A percentile compares a stretch with the other conserved stretches of the same genome.
phyloP scores from a whole-genome alignment of 2,113 vertebrate genomes.

The Vulpes vulpes region DNA sequence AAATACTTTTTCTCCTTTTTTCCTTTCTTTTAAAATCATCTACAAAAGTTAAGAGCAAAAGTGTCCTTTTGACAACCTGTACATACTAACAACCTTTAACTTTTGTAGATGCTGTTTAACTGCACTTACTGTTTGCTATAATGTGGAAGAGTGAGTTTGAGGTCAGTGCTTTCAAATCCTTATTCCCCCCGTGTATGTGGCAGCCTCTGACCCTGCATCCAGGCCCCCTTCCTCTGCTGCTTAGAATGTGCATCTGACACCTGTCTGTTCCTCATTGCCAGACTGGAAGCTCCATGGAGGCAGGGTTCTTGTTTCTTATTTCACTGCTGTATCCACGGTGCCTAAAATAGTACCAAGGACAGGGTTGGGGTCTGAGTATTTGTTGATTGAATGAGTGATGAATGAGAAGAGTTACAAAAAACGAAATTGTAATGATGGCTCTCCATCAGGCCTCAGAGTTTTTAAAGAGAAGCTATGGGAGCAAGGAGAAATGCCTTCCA shows the following conservation, averaged over 20 bases:
- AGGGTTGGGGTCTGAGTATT: neutral
- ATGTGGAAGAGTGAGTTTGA: neutral
- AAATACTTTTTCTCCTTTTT: neutral
- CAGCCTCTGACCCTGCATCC: neutral
- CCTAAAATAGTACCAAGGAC: neutral
- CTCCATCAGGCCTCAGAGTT: neutral
- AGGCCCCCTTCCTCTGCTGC: neutral
- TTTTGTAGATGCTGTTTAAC: neutral
- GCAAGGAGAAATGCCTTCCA: neutral
- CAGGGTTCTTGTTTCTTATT: neutral
- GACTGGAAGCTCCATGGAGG: neutral
- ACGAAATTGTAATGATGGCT: neutral
- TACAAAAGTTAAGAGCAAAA: neutral
- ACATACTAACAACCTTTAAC: neutral
- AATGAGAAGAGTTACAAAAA: neutral
- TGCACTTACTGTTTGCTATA: neutral
- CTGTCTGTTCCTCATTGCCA: neutral
- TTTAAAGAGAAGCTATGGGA: neutral
- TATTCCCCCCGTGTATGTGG: rapidly evolving
- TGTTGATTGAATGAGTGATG: neutral
- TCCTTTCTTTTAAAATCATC: neutral
- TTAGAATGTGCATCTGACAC: too few species aligned
- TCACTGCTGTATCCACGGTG: neutral
- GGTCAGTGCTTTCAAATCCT: neutral
- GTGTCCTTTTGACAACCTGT: neutral